phyloP scores from a whole-genome alignment of 1,140 invertebrate genomes.

The Onthophagus taurus region DNA sequence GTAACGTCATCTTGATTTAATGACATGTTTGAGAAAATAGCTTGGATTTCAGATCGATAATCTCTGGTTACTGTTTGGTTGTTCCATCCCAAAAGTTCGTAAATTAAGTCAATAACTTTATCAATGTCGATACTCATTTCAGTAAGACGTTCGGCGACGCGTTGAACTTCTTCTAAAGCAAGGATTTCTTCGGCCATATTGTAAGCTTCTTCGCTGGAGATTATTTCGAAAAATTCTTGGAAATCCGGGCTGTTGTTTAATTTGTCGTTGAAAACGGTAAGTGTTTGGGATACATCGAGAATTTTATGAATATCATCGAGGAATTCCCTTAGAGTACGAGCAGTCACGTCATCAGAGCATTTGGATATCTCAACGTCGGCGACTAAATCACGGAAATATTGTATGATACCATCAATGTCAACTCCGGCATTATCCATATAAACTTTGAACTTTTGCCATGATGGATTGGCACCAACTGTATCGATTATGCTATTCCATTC shows the following conservation, averaged over 20 bases:
- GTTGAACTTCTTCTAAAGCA: neutral
- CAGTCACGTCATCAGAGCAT: neutral
- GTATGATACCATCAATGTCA: conserved; percentile 15
- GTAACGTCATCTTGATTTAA: too few relatives aligned
- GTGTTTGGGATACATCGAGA: conserved; percentile 10
- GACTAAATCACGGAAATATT: conserved; percentile 15
- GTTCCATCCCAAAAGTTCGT: conserved; percentile 6
- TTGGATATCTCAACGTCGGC: neutral
- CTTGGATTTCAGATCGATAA: too few relatives aligned
- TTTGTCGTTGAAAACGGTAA: conserved; percentile 17
- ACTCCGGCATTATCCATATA: conserved; percentile 16
- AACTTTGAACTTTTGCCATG: conserved; percentile 15
- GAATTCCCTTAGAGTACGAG: conserved; percentile 7
- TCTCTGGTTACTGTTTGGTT: too few relatives aligned
- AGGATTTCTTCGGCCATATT: conserved; percentile 14
- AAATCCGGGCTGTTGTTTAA: conserved; percentile 21
- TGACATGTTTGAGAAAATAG: too few relatives aligned
- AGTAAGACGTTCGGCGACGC: neutral
- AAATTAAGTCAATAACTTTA: neutral
- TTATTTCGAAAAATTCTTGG: conserved; percentile 15
- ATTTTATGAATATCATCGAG: conserved; percentile 17
- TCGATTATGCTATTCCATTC: conserved; percentile 17
- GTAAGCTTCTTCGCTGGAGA: conserved; percentile 14
- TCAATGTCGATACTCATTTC: conserved; percentile 3
- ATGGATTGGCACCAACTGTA: conserved; percentile 9